Evolutionary conservation across 2,797 vertebrate genomes (phyloP), one percentile per base, ranked within the genome.

Genomic region (Hylomyscus alleni): DNA sequence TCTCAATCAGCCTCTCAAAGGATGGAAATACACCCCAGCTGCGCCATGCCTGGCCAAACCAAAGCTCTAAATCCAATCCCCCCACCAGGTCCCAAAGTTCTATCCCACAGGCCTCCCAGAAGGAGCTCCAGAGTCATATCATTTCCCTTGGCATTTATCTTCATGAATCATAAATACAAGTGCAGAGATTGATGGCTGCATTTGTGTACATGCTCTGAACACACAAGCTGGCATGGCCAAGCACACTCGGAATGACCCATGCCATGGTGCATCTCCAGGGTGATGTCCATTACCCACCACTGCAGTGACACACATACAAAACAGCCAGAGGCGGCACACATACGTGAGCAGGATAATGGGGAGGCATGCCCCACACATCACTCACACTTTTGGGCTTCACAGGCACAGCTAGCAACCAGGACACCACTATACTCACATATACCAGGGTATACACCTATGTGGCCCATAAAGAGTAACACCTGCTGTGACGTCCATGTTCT

Each of bases 111-210:
- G 54, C 1, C 0, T 67, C 19, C 44, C 69, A 87, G 1, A 22
- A 91, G 62, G 19, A 80, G 69, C 62, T 20, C 26, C 3, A 60
- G 87, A 93, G 34, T 14, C 50, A 26, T 3, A 0, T 62, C 5
- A 6, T 89, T 89, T 22, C 67, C 40, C 11, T 81, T 6, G 82
- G 29, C 6, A 56, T 96, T 95, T 95, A 88, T 94, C 47, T 60
- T 76, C 22, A 29, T 29, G 67, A 83, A 26, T 88, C 92, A 86
- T 44, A 73, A 85, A 67, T 14, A 1, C 12, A 37, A 78, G n/a
- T 50, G 52, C 54, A 67, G 40, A 82, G 78, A 92, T 56, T 14
- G n/a, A 19, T 44, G 73, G 58, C 22, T 52, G 14, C 47, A 24
- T 0, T 1, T 14, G 14, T 19, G 26, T 12, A 24, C 52, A 44